phyloP scores from a whole-genome alignment of 1,140 invertebrate genomes.

The Drosophila novamexicana region DNA sequence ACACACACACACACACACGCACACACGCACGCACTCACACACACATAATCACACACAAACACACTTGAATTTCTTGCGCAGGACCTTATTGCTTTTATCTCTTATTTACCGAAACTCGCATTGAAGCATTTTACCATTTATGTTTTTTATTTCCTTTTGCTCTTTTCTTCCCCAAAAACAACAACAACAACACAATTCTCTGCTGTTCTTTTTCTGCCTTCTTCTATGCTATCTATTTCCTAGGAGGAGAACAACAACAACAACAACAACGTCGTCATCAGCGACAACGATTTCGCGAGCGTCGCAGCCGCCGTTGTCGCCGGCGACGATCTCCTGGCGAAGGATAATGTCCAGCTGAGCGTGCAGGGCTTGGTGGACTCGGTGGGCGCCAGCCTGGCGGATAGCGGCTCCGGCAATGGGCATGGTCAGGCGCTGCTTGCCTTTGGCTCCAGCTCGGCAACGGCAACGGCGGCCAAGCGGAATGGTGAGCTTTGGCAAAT shows the following conservation, averaged over 20 bases:
- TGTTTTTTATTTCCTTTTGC: constrained; percentile 54
- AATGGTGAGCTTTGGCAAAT: constrained; percentile 6
- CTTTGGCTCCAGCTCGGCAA: constrained; percentile 57
- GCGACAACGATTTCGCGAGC: constrained; percentile 66
- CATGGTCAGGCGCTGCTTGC: constrained; percentile 48
- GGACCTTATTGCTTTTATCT: constrained; percentile 18
- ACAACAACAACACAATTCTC: constrained; percentile 28
- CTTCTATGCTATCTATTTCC: constrained; percentile 58
- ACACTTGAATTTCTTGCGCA: constrained; percentile 19
- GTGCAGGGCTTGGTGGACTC: constrained; percentile 67
- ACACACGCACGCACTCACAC: neutral
- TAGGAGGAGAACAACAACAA: constrained; percentile 74
- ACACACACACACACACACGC: constrained; percentile 5
- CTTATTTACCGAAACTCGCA: neutral
- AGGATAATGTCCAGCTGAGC: constrained; percentile 70
- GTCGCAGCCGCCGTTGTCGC: constrained; percentile 65
- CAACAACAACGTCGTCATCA: constrained; percentile 75
- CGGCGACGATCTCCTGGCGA: constrained; percentile 67
- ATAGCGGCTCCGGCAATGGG: constrained; percentile 34
- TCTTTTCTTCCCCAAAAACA: constrained; percentile 22
- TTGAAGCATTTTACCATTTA: constrained; percentile 32
- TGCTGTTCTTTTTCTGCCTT: constrained; percentile 2
- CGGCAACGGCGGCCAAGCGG: constrained; percentile 37
- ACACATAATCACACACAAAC: neutral
- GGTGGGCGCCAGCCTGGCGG: constrained; percentile 63